Evolutionary conservation across 2,113 vertebrate genomes (phyloP).

Genomic region (Rallus limicola): DNA sequence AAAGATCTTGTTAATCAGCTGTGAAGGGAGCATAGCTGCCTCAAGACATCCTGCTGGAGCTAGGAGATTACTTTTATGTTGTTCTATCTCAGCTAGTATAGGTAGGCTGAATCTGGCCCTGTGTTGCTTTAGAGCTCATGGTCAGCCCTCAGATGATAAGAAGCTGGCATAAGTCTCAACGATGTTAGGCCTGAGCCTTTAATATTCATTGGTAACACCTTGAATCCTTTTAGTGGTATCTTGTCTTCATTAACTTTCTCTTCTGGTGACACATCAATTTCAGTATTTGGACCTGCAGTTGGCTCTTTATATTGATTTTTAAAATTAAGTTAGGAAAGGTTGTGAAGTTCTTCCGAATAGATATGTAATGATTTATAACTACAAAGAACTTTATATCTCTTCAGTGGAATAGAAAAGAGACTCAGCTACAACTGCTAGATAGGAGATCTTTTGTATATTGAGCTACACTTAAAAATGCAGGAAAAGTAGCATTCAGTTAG

Average conservation of each 20-base stretch:
- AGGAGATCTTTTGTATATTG: background rate
- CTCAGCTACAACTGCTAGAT: background rate
- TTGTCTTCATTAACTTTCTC: slow-evolving; percentile 42
- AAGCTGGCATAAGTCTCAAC: background rate
- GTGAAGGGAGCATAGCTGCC: background rate
- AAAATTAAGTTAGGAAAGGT: background rate
- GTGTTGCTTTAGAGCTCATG: background rate
- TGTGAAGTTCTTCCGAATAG: background rate
- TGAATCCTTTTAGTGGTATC: slow-evolving; percentile 1
- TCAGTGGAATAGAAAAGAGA: background rate
- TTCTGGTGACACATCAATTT: slow-evolving; percentile 13
- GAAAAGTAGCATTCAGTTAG: background rate
- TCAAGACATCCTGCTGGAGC: background rate
- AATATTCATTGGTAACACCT: background rate
- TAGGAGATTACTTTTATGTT: background rate
- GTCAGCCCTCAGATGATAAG: background rate
- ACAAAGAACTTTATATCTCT: background rate
- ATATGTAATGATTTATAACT: slow-evolving; percentile 1
- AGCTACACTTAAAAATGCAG: background rate
- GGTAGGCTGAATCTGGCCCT: background rate
- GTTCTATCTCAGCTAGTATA: background rate
- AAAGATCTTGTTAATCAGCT: background rate
- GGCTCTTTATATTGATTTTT: slow-evolving; percentile 28
- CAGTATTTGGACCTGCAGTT: background rate
- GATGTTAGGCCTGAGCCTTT: background rate